Conservation (phyloP, 2,888 invertebrate species). For the Meliscaeva auricollis region DNA sequence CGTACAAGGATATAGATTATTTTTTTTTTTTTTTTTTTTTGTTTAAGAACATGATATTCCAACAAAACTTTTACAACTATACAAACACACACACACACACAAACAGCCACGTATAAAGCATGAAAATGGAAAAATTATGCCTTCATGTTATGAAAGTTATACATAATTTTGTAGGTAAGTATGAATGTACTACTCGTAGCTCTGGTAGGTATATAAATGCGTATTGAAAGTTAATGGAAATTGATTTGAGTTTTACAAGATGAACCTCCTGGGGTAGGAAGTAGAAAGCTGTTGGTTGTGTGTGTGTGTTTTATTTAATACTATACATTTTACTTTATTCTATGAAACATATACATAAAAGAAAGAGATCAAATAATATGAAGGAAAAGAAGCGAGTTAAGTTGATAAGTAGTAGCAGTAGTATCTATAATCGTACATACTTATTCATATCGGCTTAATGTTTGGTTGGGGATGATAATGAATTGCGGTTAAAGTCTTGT, state of each 20-base stretch:
- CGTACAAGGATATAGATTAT: not conserved
- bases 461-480: not conserved
- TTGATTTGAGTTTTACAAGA: conserved; percentile 26
- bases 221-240: conserved; percentile 27
- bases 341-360: too few species aligned
- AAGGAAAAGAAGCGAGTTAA: too few species aligned
- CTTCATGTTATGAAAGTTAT: not conserved
- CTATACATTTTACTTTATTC: too few species aligned
- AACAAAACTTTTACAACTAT: not conserved
- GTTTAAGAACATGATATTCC: too few species aligned
- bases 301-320: too few species aligned
- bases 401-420: too few species aligned
- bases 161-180: too few species aligned
- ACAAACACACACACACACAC: not conserved
- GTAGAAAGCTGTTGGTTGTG: not conserved
- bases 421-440: too few species aligned
- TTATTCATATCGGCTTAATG: not conserved
- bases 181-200: too few species aligned
- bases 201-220: not conserved
- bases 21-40: not conserved
- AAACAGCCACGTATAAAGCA: not conserved
- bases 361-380: not conserved
- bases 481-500: not conserved
- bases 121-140: conserved; percentile 12
- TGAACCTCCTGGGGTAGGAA: not conserved